Evolutionary conservation across 2,113 vertebrate genomes (phyloP).

Genomic region (Stigmatopora nigra): DNA sequence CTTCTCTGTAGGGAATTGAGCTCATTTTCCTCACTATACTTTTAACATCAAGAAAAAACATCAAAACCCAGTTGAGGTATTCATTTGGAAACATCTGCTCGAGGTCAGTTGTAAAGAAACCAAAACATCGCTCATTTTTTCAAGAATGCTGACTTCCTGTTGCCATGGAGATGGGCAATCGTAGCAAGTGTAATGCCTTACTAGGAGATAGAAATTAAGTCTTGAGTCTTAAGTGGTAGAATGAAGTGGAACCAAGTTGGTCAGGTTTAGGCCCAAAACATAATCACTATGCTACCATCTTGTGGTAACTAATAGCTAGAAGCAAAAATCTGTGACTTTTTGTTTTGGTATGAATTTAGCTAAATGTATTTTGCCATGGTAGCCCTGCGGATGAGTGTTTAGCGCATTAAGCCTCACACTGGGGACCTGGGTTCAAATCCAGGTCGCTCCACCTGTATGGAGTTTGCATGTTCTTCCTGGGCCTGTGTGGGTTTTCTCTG

Average conservation of each 20-base stretch:
- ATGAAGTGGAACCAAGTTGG: slow-evolving; percentile 46
- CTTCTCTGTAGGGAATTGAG: not conserved
- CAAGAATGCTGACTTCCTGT: slow-evolving; percentile 38
- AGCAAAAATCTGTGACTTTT: not conserved
- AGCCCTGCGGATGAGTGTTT: too few species aligned
- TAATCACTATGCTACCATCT: slow-evolving; percentile 19
- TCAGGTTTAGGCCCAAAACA: not conserved
- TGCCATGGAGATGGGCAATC: slow-evolving; percentile 38
- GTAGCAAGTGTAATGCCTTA: slow-evolving; percentile 43
- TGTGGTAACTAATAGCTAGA: slow-evolving; percentile 10
- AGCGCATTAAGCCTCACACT: too few species aligned
- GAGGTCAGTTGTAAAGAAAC: slow-evolving; percentile 21
- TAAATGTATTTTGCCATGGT: too few species aligned
- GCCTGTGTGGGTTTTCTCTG: too few species aligned
- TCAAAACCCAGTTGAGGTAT: slow-evolving; percentile 5
- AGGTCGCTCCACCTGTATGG: too few species aligned
- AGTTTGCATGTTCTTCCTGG: too few species aligned
- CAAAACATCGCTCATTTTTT: slow-evolving; percentile 30
- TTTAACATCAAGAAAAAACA: not conserved
- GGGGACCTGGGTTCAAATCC: too few species aligned
- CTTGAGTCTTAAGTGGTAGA: slow-evolving; percentile 25
- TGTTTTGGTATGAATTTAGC: too few species aligned
- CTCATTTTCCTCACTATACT: not conserved
- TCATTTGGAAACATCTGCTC: slow-evolving; percentile 36
- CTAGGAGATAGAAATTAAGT: slow-evolving; percentile 41